phyloP scores from a whole-genome alignment of 2,797 vertebrate species.

The Bradypodion pumilum region DNA sequence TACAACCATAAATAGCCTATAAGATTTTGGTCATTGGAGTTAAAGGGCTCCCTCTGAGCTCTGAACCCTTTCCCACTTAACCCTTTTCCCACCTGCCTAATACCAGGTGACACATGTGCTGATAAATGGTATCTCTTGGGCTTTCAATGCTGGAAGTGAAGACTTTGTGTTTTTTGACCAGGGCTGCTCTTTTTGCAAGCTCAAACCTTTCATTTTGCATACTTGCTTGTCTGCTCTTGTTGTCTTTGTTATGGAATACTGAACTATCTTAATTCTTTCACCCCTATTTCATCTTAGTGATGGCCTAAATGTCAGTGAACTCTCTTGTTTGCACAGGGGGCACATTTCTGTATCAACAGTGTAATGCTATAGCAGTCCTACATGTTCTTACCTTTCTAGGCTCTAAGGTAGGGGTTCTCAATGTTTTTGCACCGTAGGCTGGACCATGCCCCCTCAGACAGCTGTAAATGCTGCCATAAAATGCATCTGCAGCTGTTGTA shows the following conservation, averaged over 20 bases:
- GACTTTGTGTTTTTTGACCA: not conserved
- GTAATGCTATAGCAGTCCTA: not conserved
- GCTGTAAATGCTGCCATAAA: too few species aligned
- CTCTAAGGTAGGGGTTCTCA: not conserved
- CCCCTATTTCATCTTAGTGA: too few species aligned
- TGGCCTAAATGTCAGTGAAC: not conserved
- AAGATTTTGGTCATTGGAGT: too few species aligned
- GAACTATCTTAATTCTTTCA: too few species aligned
- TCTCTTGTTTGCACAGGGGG: not conserved
- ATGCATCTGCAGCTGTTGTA: too few species aligned
- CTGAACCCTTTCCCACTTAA: too few species aligned
- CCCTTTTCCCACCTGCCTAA: too few species aligned
- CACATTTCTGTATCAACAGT: not conserved
- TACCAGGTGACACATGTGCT: not conserved
- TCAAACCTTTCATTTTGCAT: not conserved
- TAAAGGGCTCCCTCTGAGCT: too few species aligned
- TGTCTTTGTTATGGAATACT: too few species aligned
- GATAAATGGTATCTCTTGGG: not conserved
- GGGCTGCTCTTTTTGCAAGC: not conserved
- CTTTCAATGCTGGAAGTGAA: not conserved
- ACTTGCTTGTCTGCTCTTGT: not conserved
- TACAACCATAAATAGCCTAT: too few species aligned
- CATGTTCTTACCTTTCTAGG: not conserved
- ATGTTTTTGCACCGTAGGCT: too few species aligned
- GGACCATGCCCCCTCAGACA: too few species aligned